Base-by-base conservation (phyloP, 2,113 vertebrate species). In the Rhabdornis inornatus region DNA sequence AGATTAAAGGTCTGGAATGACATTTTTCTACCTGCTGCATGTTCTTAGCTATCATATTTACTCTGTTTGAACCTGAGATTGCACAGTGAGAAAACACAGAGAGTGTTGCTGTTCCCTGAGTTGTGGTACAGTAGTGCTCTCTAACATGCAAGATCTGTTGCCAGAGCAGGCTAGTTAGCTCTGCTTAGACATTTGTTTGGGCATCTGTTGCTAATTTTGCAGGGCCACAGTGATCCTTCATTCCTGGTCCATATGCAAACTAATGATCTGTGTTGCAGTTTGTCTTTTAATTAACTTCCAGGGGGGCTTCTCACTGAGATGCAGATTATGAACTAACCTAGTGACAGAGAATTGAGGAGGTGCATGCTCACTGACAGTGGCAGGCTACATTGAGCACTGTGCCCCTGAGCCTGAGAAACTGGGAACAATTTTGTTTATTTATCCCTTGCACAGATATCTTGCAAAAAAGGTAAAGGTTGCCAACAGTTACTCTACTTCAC, bases 261-360 rank as follows among this genome's bases (percentile, higher is more conserved):
- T 92, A 96, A 96, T 92, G 77, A 69, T 83, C 87, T 89, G 61
- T 91, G 63, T 24, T 69, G 75, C 55, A 92, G 79, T 90, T 92
- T 86, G 44, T 78, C 89, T 97, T 93, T 94, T 96, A 96, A 90
- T 97, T 95, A 90, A 84, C 61, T 90, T 95, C 83, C 52, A 95
- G 76, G 79, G 68, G 60, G 65, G 11, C 28, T 74, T 35, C 79
- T 94, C 53, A 59, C 71, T 56, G 77, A 91, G 30, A 69, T 76
- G 45, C 64, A 91, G 59, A 87, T 95, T 90, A 83, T 66, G 59
- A 87, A 80, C 47, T 70, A 25, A 92, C 50, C 77, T 75, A 68
- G 53, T 88, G 69, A 60, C n/a, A 81, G 75, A 89, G 49, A 68
- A 70, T 39, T 39, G 79, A 87, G 83, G 55, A 81, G 31, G 10